These are phyloP conservation scores for Solenodon paradoxus DNA, from an alignment of 2,113 vertebrate genomes.

Conservation along the genomic window DNA sequence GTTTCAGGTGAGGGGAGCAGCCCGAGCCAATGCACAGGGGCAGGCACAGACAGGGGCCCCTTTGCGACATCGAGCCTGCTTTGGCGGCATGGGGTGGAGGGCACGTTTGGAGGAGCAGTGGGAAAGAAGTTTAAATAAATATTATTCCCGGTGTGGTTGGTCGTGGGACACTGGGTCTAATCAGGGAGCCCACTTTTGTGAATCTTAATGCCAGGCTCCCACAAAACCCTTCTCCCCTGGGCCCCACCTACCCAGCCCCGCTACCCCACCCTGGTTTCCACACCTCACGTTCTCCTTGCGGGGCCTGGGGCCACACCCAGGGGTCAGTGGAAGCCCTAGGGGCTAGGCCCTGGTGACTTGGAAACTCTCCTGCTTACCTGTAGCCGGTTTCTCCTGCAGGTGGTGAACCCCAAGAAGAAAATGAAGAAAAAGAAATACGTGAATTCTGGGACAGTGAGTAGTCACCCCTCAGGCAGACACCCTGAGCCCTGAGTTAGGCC, in stretches of 20 bases:
- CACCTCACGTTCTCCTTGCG: background rate
- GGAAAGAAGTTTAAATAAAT: constrained; percentile 17
- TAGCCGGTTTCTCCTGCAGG: constrained; percentile 80
- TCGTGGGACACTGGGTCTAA: background rate
- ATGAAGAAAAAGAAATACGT: constrained; percentile 98
- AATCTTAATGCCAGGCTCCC: background rate
- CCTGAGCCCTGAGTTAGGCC: background rate
- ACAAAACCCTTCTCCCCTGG: background rate
- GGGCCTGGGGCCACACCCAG: background rate
- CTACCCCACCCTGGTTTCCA: background rate
- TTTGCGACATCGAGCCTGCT: background rate
- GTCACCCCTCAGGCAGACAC: background rate
- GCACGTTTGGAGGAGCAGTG: background rate
- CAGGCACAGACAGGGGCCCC: background rate
- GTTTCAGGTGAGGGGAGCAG: background rate
- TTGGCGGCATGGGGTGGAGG: background rate
- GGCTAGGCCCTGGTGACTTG: background rate
- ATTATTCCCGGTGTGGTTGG: background rate
- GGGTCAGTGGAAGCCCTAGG: background rate
- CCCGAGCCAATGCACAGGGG: background rate
- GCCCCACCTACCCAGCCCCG: background rate
- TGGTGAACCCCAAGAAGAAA: constrained; percentile 95
- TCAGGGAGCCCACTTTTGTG: background rate
- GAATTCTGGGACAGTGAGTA: constrained; percentile 95
- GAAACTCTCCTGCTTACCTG: background rate